These are phyloP conservation scores for Suillia variegata DNA, from an alignment of 2,888 invertebrate species.

Conservation along the genomic window DNA sequence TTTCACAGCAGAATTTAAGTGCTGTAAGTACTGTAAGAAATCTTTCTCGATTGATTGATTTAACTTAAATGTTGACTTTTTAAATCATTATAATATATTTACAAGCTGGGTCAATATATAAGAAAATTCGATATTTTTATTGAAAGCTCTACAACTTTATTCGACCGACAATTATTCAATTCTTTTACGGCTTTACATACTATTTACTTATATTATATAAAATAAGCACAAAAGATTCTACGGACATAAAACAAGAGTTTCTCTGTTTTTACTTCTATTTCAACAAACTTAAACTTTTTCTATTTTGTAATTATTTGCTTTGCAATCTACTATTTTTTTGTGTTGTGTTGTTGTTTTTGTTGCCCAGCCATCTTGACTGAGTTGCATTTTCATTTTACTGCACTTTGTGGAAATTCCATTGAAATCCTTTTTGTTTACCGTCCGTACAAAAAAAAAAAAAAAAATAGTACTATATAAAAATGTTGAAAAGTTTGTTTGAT, in stretches of 20 bases:
- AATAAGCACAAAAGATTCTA: too few relatives aligned
- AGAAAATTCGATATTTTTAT: too few relatives aligned
- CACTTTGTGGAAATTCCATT: conserved; percentile 20
- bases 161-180: too few relatives aligned
- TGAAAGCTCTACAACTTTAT: too few relatives aligned
- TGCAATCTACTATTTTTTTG: not conserved
- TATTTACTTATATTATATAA: too few relatives aligned
- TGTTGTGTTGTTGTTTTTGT: not conserved
- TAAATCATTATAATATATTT: too few relatives aligned
- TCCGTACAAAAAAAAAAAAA: conserved; percentile 11
- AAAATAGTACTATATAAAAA: conserved; percentile 21
- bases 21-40: too few relatives aligned
- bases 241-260: not conserved
- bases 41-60: too few relatives aligned
- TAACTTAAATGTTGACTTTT: too few relatives aligned
- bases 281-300: not conserved
- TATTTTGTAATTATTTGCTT: not conserved
- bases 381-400: conserved; percentile 10
- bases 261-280: not conserved
- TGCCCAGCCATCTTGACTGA: not conserved
- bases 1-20: too few relatives aligned
- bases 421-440: conserved; percentile 20
- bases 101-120: too few relatives aligned
- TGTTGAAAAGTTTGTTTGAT: conserved; percentile 18
- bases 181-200: too few relatives aligned